phyloP scores from a whole-genome alignment of 2,797 vertebrate species.

The Melanotaenia boesemani region DNA sequence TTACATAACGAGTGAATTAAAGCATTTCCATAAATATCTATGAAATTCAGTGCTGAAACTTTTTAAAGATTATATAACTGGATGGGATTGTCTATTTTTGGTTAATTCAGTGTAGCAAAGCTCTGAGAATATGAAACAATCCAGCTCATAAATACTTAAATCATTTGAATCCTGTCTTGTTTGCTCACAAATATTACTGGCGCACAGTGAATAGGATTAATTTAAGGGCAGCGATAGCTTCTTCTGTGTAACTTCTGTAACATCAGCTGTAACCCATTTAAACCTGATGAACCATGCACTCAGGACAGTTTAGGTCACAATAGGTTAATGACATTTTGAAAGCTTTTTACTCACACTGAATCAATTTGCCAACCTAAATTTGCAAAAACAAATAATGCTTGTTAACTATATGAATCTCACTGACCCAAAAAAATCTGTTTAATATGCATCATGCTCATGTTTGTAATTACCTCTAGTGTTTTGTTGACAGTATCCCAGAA shows the following conservation, averaged over 20 bases:
- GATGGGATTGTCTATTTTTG: not conserved
- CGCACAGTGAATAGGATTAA: not conserved
- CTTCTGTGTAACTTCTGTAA: not conserved
- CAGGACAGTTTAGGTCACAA: not conserved
- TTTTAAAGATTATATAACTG: not conserved
- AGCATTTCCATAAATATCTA: not conserved
- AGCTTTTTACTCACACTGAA: not conserved
- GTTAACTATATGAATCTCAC: not conserved
- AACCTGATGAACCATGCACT: not conserved
- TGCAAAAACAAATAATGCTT: not conserved
- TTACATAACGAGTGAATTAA: not conserved
- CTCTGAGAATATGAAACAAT: not conserved
- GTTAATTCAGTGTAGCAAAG: not conserved
- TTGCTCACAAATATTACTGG: not conserved
- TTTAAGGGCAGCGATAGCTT: not conserved
- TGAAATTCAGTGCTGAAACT: not conserved
- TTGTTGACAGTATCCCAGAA: not conserved
- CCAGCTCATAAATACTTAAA: not conserved
- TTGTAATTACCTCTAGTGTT: not conserved
- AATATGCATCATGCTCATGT: not conserved
- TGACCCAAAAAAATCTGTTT: not conserved
- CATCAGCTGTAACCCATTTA: not conserved
- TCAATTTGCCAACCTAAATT: not conserved
- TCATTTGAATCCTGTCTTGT: not conserved
- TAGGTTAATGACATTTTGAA: not conserved